Evolutionary conservation across 2,113 vertebrate species (phyloP).

Genomic region (Microcebus murinus): DNA sequence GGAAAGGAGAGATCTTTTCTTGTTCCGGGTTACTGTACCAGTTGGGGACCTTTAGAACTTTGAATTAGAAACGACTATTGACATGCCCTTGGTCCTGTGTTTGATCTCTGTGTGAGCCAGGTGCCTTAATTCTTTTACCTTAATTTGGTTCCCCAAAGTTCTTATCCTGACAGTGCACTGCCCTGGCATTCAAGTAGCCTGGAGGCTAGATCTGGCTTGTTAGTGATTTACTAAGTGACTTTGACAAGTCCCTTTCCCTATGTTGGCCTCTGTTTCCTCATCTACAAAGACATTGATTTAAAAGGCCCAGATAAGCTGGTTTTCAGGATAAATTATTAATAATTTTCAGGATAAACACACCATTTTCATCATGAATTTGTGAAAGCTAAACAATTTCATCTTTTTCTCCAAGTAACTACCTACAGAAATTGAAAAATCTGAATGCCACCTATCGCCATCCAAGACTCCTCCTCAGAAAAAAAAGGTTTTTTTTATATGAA

Average conservation of each 20-base stretch:
- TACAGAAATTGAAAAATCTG: background rate
- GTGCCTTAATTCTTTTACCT: background rate
- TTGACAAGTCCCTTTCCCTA: background rate
- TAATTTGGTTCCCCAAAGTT: background rate
- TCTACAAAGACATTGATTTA: background rate
- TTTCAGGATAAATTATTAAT: background rate
- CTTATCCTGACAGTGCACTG: background rate
- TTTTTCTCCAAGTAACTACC: conserved; percentile 10
- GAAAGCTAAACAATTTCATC: conserved; percentile 4
- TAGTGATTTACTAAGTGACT: background rate
- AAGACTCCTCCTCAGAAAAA: conserved; percentile 32
- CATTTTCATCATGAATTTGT: background rate
- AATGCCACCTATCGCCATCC: background rate
- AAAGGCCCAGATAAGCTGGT: background rate
- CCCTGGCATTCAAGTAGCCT: background rate
- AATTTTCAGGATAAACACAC: background rate
- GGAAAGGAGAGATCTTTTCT: background rate
- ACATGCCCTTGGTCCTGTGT: background rate
- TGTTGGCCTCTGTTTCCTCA: background rate
- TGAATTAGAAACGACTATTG: background rate
- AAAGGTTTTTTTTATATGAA: background rate
- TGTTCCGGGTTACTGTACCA: background rate
- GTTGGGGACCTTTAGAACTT: background rate
- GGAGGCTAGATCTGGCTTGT: background rate
- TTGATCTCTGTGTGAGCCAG: background rate